A percentile compares a stretch with the other conserved stretches of the same genome.
These are phyloP conservation scores for Lasioglossum albipes DNA, from an alignment of 1,140 invertebrate genomes.

Conservation along the genomic window DNA sequence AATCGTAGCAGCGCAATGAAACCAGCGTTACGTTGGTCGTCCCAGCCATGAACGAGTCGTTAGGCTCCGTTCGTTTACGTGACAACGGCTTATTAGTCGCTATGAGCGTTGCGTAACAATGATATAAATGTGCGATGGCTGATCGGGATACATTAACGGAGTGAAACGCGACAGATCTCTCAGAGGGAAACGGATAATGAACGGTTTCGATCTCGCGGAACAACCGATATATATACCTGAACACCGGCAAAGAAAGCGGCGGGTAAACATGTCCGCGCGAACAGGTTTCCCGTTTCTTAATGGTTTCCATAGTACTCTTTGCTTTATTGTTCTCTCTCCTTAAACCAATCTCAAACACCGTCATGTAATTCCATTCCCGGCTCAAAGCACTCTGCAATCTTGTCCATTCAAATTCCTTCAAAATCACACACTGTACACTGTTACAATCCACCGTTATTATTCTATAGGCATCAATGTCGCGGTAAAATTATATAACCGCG, in stretches of 20 bases:
- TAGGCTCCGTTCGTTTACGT: conserved; percentile 16
- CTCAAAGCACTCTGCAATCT: background rate
- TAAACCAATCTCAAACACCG: background rate
- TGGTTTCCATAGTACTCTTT: background rate
- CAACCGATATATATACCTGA: background rate
- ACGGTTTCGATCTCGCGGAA: conserved; percentile 7
- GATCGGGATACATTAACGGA: conserved; percentile 17
- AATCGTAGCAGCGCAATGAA: background rate
- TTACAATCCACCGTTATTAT: too few relatives aligned
- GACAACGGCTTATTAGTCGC: conserved; percentile 42
- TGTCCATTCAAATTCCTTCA: background rate
- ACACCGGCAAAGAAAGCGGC: background rate
- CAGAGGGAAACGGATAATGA: conserved; percentile 29
- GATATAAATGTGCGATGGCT: conserved; percentile 19
- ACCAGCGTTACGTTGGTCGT: conserved; percentile 1
- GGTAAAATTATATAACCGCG: too few relatives aligned
- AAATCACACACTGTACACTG: too few relatives aligned
- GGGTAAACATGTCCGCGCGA: too few relatives aligned
- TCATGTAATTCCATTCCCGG: background rate
- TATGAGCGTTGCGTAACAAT: conserved; percentile 35
- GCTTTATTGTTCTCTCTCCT: background rate
- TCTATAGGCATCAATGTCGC: too few relatives aligned
- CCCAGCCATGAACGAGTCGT: conserved; percentile 20
- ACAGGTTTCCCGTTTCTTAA: conserved; percentile 1
- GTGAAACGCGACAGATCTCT: conserved; percentile 15